Conservation (phyloP, 2,113 vertebrate genomes). For the Cyprinus carpio region DNA sequence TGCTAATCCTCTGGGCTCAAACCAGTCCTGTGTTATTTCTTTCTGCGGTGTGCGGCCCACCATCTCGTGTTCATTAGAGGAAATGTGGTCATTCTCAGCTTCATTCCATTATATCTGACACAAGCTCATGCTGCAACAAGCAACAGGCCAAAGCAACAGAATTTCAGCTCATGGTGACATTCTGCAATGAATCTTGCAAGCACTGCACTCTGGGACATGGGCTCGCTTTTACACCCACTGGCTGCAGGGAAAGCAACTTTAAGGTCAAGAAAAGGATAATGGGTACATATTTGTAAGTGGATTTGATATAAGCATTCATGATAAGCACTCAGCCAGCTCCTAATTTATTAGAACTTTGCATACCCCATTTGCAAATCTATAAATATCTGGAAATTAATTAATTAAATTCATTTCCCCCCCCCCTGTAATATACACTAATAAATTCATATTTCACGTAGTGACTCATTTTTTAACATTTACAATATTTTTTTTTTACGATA, state of each 20-base stretch:
- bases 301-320: background rate
- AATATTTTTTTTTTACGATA: background rate
- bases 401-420: too few species aligned
- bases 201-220: background rate
- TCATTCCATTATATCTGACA: slow-evolving; percentile 25
- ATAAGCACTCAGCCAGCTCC: background rate
- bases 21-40: background rate
- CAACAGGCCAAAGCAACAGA: slow-evolving; percentile 31
- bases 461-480: background rate
- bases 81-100: slow-evolving; percentile 14
- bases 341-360: background rate
- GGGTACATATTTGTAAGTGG: too few species aligned
- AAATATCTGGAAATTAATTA: background rate
- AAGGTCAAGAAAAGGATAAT: background rate
- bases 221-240: background rate
- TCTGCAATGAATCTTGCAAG: slow-evolving; percentile 15
- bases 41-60: slow-evolving; percentile 3
- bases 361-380: background rate
- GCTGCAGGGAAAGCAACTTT: background rate
- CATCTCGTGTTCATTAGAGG: slow-evolving; percentile 29
- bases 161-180: slow-evolving; percentile 31
- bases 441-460: background rate
- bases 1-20: slow-evolving; percentile 19
- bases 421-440: background rate
- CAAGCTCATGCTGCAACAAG: slow-evolving; percentile 29